Conservation (phyloP, 2,888 invertebrate species). For the Dynastes tityus region DNA sequence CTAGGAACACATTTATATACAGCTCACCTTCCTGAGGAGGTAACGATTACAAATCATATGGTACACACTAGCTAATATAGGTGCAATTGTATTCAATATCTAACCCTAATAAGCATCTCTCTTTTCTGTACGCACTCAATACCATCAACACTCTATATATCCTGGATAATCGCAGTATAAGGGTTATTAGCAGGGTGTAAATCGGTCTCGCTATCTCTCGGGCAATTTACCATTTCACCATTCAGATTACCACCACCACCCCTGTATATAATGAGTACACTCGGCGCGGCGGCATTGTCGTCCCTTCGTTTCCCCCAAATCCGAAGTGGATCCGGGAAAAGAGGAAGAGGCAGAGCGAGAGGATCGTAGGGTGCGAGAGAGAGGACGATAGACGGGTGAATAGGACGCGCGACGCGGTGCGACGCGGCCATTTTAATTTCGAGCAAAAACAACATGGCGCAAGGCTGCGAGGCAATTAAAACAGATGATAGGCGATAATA, state of each 20-base stretch:
- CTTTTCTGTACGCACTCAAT: no score
- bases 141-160: no score
- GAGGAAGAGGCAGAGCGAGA: conserved; percentile 43
- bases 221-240: conserved; percentile 71
- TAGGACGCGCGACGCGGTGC: conserved; percentile 18
- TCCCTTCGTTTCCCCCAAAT: conserved; percentile 8
- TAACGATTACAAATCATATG: no score
- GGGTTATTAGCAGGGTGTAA: conserved; percentile 61
- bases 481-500: conserved; percentile 73
- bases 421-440: conserved; percentile 71
- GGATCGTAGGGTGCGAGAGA: not conserved
- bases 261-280: conserved; percentile 69
- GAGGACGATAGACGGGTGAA: not conserved
- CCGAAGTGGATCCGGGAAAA: conserved; percentile 1
- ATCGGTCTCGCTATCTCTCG: conserved; percentile 68
- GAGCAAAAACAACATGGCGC: conserved; percentile 72
- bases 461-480: conserved; percentile 70
- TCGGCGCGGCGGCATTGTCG: conserved; percentile 65
- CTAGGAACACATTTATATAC: no score
- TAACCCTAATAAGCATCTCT: no score
- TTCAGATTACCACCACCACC: conserved; percentile 66
- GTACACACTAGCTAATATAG: no score
- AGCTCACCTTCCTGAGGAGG: no score
- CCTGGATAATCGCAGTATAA: conserved; percentile 17
- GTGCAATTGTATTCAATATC: no score